Percentiles rank a stretch among this genome's conserved stretches.
phyloP scores from a whole-genome alignment of 1,140 invertebrate species.

The Liolophura sinensis region DNA sequence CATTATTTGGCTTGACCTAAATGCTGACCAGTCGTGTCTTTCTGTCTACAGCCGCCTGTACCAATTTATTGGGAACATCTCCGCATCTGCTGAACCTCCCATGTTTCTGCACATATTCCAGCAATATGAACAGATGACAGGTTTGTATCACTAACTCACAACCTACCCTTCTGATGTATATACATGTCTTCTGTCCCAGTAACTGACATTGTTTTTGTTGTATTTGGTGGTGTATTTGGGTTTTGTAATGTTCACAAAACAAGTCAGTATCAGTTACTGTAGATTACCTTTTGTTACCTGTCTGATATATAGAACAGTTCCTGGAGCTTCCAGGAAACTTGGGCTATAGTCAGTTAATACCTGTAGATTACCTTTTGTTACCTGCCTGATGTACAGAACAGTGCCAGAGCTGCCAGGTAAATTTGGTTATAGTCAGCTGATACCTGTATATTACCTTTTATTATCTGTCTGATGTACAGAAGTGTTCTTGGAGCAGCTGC shows the following conservation, averaged over 20 bases:
- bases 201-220: too few relatives aligned
- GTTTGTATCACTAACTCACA: constrained; percentile 54
- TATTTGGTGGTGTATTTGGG: too few relatives aligned
- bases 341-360: not conserved
- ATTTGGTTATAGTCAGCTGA: constrained; percentile 73
- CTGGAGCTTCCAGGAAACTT: too few relatives aligned
- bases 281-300: too few relatives aligned
- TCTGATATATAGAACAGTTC: too few relatives aligned
- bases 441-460: too few relatives aligned
- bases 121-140: constrained; percentile 75
- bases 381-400: constrained; percentile 54
- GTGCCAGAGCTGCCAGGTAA: constrained; percentile 75
- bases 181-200: too few relatives aligned
- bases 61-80: constrained; percentile 79
- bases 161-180: too few relatives aligned
- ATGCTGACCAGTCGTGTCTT: not conserved
- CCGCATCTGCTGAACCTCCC: constrained; percentile 75
- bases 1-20: not conserved
- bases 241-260: too few relatives aligned
- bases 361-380: not conserved
- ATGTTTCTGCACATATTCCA: constrained; percentile 81
- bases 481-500: too few relatives aligned
- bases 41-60: constrained; percentile 69
- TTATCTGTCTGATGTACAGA: too few relatives aligned
- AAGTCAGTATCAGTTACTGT: too few relatives aligned